Percentiles rank a stretch among this genome's conserved stretches.
Conservation (phyloP, 2,113 vertebrate species). For the Perca flavescens region DNA sequence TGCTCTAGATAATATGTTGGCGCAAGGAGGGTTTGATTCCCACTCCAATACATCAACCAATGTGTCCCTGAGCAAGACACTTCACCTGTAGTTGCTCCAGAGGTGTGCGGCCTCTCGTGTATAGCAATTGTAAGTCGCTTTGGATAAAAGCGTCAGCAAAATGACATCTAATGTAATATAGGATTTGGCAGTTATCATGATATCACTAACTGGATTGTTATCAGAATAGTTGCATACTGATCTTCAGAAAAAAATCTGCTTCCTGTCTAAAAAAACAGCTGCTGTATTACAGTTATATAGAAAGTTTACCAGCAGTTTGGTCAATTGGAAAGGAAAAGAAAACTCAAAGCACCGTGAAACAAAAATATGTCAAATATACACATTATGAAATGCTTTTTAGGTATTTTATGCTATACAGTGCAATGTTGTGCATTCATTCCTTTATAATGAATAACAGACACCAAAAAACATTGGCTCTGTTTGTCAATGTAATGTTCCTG, state of each 20-base stretch:
- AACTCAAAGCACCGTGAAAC: slow-evolving; percentile 9
- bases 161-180: not conserved
- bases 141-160: too few species aligned
- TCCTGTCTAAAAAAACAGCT: slow-evolving; percentile 9
- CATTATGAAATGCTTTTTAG: not conserved
- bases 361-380: slow-evolving; percentile 6
- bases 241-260: not conserved
- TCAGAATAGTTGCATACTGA: not conserved
- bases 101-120: too few species aligned
- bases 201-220: slow-evolving; percentile 4
- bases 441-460: slow-evolving; percentile 22
- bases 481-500: slow-evolving; percentile 17
- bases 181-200: not conserved
- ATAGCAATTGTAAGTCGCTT: too few species aligned
- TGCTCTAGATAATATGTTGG: too few species aligned
- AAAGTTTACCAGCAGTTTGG: not conserved
- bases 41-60: too few species aligned
- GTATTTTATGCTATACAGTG: slow-evolving; percentile 13
- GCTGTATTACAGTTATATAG: not conserved
- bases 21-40: too few species aligned
- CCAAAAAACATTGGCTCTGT: slow-evolving; percentile 1
- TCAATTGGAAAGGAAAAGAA: not conserved
- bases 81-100: too few species aligned
- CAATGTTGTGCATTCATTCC: slow-evolving; percentile 7
- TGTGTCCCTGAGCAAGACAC: too few species aligned